Evolutionary conservation across 2,797 vertebrate genomes (phyloP).

Genomic region (Xiphorhynchus erythropygius): DNA sequence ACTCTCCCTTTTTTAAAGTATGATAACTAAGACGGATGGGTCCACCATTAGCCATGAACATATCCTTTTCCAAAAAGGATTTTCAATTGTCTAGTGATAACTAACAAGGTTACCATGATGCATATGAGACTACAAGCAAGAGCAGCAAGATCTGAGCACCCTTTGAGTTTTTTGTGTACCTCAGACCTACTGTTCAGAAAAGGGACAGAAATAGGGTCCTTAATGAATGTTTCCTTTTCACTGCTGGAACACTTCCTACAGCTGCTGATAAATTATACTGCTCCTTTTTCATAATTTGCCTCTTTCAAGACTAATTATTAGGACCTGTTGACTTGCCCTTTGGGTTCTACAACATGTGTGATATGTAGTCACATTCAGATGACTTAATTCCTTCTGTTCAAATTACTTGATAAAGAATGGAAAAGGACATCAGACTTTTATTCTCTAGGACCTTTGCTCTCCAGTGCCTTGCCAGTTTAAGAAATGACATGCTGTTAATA

Average conservation of each 20-base stretch:
- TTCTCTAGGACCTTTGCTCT: neutral
- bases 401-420: neutral
- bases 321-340: neutral
- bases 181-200: neutral
- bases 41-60: neutral
- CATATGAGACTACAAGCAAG: neutral
- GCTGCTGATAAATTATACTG: neutral
- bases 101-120: neutral
- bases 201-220: neutral
- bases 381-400: neutral
- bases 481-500: neutral
- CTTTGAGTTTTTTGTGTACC: neutral
- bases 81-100: neutral
- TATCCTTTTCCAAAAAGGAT: neutral
- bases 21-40: neutral
- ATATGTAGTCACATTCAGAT: neutral
- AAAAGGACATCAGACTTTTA: neutral
- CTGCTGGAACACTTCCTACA: neutral
- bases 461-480: neutral
- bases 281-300: neutral
- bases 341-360: neutral
- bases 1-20: neutral
- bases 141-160: neutral
- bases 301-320: neutral
- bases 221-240: neutral